phyloP scores from a whole-genome alignment of 2,888 invertebrate species.

The Phengaris alcon region DNA sequence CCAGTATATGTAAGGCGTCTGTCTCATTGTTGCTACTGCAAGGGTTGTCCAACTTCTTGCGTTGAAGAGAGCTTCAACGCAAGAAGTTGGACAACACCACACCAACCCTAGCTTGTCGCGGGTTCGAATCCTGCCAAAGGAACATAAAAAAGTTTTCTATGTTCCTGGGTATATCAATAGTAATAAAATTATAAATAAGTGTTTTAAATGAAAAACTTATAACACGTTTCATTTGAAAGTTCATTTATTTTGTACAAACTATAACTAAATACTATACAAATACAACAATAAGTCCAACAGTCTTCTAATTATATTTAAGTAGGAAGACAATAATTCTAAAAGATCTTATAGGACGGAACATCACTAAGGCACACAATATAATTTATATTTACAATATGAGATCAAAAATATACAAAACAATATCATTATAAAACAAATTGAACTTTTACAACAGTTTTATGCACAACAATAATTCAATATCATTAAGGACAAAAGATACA shows the following conservation, averaged over 20 bases:
- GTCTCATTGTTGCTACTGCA: no score
- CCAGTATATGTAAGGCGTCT: no score
- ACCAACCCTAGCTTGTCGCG: no score
- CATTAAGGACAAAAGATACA: no score
- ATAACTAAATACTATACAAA: conserved; percentile 18
- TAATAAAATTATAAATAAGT: no score
- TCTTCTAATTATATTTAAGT: conserved; percentile 20
- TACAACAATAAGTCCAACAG: conserved; percentile 27
- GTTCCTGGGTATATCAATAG: no score
- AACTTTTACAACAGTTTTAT: neutral
- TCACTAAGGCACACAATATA: conserved; percentile 41
- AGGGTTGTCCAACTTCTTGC: no score
- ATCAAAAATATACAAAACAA: conserved; percentile 56
- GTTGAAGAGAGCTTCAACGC: no score
- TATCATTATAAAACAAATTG: conserved; percentile 14
- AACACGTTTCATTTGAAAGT: neutral
- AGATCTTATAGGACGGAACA: conserved; percentile 37
- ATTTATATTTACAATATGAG: conserved; percentile 71
- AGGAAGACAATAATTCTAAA: conserved; percentile 31
- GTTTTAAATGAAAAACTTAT: neutral
- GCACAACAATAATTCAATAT: neutral
- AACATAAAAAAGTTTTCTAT: no score
- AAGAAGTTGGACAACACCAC: no score
- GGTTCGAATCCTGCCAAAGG: no score
- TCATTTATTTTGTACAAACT: conserved; percentile 26